These are phyloP conservation scores for Phalacrocorax aristotelis DNA, from an alignment of 2,113 vertebrate genomes.

Conservation along the genomic window DNA sequence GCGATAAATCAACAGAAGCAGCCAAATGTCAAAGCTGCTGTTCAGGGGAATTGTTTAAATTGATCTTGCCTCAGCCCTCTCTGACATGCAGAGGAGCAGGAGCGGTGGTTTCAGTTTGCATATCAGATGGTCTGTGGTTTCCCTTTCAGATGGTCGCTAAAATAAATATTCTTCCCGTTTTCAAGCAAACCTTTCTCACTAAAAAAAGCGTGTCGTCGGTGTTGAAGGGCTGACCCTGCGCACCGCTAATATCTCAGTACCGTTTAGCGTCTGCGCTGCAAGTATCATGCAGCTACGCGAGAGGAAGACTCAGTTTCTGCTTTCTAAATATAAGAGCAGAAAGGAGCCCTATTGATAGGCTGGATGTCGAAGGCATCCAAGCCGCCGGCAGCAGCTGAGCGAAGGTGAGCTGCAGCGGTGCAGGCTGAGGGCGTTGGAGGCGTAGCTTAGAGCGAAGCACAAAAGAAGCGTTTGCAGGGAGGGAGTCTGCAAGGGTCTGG, in stretches of 20 bases:
- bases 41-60: conserved; percentile 3
- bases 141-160: not conserved
- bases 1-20: conserved; percentile 11
- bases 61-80: not conserved
- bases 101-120: not conserved
- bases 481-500: not conserved
- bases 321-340: not conserved
- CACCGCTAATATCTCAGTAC: rapidly evolving
- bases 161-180: not conserved
- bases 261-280: not conserved
- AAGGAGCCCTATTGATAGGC: not conserved
- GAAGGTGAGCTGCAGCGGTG: not conserved
- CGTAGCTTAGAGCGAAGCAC: not conserved
- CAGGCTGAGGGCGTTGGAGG: not conserved
- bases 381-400: not conserved
- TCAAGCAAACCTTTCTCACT: not conserved
- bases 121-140: not conserved
- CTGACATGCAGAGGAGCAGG: not conserved
- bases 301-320: not conserved
- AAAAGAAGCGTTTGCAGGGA: not conserved
- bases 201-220: rapidly evolving
- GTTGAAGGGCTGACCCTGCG: not conserved
- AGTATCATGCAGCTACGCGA: rapidly evolving
- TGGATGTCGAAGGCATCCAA: not conserved
- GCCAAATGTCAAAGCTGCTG: conserved; percentile 12